Evolutionary conservation across 2,113 vertebrate species (phyloP), one percentile per base, ranked within the genome.

Genomic region (Thamnophis sirtalis): DNA sequence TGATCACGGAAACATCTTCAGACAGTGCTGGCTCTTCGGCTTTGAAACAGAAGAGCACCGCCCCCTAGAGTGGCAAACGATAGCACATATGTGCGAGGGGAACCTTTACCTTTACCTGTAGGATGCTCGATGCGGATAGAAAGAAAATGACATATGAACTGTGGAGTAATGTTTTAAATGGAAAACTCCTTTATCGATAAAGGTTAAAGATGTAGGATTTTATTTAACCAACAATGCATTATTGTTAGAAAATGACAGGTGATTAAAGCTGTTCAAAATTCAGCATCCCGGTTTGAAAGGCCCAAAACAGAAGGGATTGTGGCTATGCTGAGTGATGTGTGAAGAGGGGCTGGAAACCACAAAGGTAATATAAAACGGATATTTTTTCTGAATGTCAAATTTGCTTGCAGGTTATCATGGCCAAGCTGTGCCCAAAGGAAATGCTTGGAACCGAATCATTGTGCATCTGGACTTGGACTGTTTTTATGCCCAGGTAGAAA

Each of bases 401-500:
- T 85, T 6, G n/a, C 9, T n/a, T 91, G 26, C 91, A 93, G 93
- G 90, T 54, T 84, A 68, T 90, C 89, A 5, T 28, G 7, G 63
- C 84, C 63, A 68, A 54, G 0, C 53, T 0, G 24, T 17, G 0
- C 11, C 73, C 0, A 88, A 50, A 1, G 33, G 48, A 89, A 88
- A 28, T 28, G 0, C 54, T 3, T 91, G 55, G 0, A 1, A 93
- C 43, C 97, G 97, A 95, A 97, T 99, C 86, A 96, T 99, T 80
- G 91, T 98, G 7, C 98, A 99, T 73, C 92, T 99, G 87, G 99
- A 99, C 95, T 91, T 99, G 96, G 98, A 99, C 92, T 99, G 99
- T 93, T 99, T 98, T 96, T 99, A 99, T 6, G 98, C 98, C 0
- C 98, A 99, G 96, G 98, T 99, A 86, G 99, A 99, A 96, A 99